These are phyloP conservation scores for Lophochroa leadbeateri DNA, from an alignment of 2,113 vertebrate genomes.

Conservation along the genomic window DNA sequence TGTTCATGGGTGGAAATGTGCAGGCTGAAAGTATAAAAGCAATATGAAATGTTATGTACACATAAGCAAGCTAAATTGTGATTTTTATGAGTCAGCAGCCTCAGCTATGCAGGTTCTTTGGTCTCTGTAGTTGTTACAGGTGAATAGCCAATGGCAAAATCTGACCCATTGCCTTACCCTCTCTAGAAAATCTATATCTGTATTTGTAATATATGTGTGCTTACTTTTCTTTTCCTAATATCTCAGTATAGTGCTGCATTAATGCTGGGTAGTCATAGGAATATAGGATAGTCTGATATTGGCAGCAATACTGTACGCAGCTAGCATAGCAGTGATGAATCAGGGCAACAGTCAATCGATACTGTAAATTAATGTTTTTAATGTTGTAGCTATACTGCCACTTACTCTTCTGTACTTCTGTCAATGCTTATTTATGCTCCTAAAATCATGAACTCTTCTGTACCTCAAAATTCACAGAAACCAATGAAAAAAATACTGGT, in stretches of 20 bases:
- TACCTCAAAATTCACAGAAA: neutral
- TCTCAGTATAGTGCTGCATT: neutral
- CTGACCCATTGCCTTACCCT: neutral
- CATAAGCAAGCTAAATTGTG: neutral
- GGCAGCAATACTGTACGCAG: neutral
- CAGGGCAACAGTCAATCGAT: neutral
- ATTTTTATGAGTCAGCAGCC: neutral
- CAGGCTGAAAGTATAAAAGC: neutral
- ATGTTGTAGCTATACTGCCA: accelerated
- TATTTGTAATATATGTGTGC: neutral
- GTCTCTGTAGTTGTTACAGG: neutral
- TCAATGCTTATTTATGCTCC: neutral
- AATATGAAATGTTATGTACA: neutral
- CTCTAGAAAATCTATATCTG: neutral
- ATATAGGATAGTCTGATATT: neutral
- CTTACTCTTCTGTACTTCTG: neutral
- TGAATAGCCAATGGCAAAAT: neutral
- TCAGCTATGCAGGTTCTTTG: neutral
- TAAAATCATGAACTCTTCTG: neutral
- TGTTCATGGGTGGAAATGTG: neutral
- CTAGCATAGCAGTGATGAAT: neutral
- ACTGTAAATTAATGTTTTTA: neutral
- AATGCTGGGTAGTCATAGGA: neutral
- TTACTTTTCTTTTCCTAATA: neutral
- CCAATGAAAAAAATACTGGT: neutral